Conservation (phyloP, 2,797 vertebrate species). For the Zalophus californianus region DNA sequence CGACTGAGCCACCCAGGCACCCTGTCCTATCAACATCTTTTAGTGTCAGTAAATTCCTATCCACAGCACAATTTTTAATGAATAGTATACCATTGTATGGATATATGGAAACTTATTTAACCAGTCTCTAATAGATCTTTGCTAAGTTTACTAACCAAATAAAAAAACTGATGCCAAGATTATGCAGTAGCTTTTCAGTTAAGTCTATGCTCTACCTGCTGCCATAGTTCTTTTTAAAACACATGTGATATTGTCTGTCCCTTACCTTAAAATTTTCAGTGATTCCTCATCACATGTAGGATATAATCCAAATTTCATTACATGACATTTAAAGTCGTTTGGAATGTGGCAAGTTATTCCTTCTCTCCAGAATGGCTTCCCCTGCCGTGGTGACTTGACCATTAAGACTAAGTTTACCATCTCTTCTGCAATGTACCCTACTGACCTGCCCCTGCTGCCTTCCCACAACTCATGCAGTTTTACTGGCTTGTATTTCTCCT, state of each 20-base stretch:
- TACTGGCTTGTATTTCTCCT: background rate
- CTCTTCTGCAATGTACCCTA: background rate
- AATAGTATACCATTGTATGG: background rate
- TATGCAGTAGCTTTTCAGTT: background rate
- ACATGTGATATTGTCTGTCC: background rate
- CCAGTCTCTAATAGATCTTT: background rate
- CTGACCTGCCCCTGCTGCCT: background rate
- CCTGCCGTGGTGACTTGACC: background rate
- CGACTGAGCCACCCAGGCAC: too few species aligned
- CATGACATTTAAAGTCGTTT: background rate
- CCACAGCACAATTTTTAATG: background rate
- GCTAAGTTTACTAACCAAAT: background rate
- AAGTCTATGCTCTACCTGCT: background rate
- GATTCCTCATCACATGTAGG: background rate
- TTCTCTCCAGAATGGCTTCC: conserved; percentile 16
- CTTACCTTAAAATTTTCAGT: background rate
- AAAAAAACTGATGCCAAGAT: background rate
- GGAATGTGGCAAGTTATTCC: background rate
- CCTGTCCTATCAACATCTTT: background rate
- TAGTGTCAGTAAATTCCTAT: background rate
- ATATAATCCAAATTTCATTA: background rate
- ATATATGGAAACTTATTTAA: background rate
- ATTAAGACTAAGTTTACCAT: background rate
- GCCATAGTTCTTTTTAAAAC: conserved; percentile 7
- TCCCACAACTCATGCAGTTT: background rate